Evolutionary conservation across 2,797 vertebrate genomes (phyloP).

Genomic region (Siniperca scherzeri): DNA sequence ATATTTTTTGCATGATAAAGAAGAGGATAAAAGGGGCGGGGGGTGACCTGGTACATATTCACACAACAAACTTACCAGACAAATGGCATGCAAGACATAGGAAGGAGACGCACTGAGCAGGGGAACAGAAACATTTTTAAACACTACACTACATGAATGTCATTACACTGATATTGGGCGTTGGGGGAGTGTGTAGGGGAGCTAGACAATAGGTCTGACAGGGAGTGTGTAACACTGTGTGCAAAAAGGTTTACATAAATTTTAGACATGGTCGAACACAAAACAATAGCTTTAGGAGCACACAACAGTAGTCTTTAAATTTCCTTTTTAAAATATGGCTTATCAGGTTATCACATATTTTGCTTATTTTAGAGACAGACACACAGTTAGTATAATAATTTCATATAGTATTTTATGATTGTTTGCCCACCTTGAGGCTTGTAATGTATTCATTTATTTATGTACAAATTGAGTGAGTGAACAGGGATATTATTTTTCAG

Average conservation of each 20-base stretch:
- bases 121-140: slow-evolving; percentile 74
- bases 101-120: slow-evolving; percentile 60
- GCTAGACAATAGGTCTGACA: slow-evolving; percentile 60
- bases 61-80: slow-evolving; percentile 78
- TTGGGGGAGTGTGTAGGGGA: slow-evolving; percentile 33
- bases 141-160: slow-evolving; percentile 70
- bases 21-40: slow-evolving; percentile 44
- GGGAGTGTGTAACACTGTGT: slow-evolving; percentile 72
- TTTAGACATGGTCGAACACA: slow-evolving; percentile 77
- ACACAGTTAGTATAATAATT: slow-evolving; percentile 75
- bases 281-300: slow-evolving; percentile 79
- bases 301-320: slow-evolving; percentile 78
- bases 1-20: slow-evolving; percentile 82
- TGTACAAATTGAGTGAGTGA: slow-evolving; percentile 82
- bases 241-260: slow-evolving; percentile 78
- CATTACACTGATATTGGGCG: slow-evolving; percentile 38
- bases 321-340: slow-evolving; percentile 89
- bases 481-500: slow-evolving; percentile 60
- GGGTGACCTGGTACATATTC: slow-evolving; percentile 67
- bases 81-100: slow-evolving; percentile 84
- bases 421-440: slow-evolving; percentile 75
- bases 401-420: slow-evolving; percentile 77
- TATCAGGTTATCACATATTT: slow-evolving; percentile 82
- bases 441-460: slow-evolving; percentile 66
- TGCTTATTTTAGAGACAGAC: slow-evolving; percentile 72